Evolutionary conservation across 2,113 vertebrate genomes (phyloP).

Genomic region (Tupaia tana): DNA sequence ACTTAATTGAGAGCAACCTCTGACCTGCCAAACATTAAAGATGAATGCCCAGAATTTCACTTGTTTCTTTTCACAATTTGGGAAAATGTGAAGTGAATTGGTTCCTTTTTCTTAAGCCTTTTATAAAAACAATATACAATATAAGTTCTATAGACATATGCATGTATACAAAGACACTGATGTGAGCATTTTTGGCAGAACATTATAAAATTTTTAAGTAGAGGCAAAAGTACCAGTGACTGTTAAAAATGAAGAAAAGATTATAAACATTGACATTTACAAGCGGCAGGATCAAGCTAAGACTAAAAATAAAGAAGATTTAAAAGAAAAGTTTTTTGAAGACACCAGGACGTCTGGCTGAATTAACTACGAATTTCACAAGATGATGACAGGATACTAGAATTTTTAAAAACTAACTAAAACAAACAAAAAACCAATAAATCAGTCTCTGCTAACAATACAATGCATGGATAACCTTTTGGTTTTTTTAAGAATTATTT

Average conservation of each 20-base stretch:
- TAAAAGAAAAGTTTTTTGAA: background rate
- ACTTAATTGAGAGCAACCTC: background rate
- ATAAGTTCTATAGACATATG: background rate
- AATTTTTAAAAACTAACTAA: background rate
- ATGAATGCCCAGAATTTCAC: background rate
- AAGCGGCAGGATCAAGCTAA: background rate
- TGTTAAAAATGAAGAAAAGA: background rate
- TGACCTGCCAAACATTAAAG: background rate
- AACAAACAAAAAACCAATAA: background rate
- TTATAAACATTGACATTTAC: background rate
- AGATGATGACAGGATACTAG: background rate
- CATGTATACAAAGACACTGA: background rate
- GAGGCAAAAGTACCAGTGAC: background rate
- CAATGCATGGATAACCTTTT: background rate
- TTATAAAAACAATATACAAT: slow-evolving; percentile 24
- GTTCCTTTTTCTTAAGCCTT: slow-evolving; percentile 10
- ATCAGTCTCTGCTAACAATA: background rate
- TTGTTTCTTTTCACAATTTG: slow-evolving; percentile 37
- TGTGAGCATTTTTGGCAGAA: background rate
- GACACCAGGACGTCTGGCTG: background rate
- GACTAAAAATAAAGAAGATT: background rate
- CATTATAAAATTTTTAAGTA: background rate
- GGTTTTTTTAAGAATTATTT: too few relatives aligned
- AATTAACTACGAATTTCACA: background rate
- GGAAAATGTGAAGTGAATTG: slow-evolving; percentile 31